phyloP scores from a whole-genome alignment of 1,140 invertebrate species.

The Pseudomyrmex cubaensis region DNA sequence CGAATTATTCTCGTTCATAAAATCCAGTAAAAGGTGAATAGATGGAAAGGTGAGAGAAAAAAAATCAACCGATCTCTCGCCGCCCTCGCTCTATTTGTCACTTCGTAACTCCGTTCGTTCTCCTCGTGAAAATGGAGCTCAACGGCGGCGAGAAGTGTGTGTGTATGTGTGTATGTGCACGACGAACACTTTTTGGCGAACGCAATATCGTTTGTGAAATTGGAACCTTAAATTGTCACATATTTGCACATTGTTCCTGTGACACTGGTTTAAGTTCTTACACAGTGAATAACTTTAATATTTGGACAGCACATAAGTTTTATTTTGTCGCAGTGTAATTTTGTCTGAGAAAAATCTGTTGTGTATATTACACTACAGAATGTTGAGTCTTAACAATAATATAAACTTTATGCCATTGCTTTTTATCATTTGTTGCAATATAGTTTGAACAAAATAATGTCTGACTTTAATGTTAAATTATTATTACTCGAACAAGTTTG shows the following conservation, averaged over 20 bases:
- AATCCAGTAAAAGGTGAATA: neutral
- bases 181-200: slow-evolving; percentile 15
- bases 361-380: no score
- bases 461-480: no score
- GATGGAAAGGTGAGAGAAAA: neutral
- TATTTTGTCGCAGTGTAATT: no score
- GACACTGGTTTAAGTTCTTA: neutral
- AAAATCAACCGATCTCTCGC: neutral
- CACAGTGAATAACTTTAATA: no score
- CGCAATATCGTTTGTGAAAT: slow-evolving; percentile 27
- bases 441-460: no score
- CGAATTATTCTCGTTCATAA: neutral
- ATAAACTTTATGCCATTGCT: no score
- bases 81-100: slow-evolving; percentile 5
- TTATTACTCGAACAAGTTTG: no score
- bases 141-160: neutral
- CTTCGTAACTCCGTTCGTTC: neutral
- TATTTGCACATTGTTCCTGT: neutral
- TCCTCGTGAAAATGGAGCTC: slow-evolving; percentile 2
- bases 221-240: neutral
- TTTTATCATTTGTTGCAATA: no score
- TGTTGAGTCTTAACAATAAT: no score
- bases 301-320: no score
- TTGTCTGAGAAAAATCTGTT: no score
- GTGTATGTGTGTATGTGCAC: no score